Conservation (phyloP, 2,113 vertebrate genomes). For the Cebus imitator region DNA sequence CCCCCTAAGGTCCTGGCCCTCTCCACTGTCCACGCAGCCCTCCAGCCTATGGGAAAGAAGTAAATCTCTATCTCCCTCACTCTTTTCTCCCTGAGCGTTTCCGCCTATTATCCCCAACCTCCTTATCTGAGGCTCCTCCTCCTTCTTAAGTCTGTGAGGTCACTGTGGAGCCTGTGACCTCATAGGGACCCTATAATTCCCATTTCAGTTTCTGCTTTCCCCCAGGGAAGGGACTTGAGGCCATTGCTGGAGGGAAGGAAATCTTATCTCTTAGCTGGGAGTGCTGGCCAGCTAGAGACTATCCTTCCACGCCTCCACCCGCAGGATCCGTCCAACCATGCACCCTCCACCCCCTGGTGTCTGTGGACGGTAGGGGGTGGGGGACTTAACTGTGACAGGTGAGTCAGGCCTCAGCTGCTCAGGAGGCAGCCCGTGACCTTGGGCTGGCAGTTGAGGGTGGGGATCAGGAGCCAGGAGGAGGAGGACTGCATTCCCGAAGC, state of each 20-base stretch:
- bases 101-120: background rate
- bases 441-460: slow-evolving; percentile 42
- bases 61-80: background rate
- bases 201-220: slow-evolving; percentile 49
- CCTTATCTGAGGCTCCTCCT: background rate
- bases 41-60: slow-evolving; percentile 16
- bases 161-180: slow-evolving; percentile 58
- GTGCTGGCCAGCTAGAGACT: background rate
- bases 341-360: background rate
- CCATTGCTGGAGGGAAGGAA: slow-evolving; percentile 43
- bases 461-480: background rate
- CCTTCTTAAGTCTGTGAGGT: slow-evolving; percentile 27
- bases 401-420: slow-evolving; percentile 65
- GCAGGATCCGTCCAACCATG: background rate
- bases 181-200: slow-evolving; percentile 54
- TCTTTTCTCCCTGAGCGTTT: background rate
- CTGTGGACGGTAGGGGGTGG: background rate
- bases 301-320: background rate
- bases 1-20: background rate
- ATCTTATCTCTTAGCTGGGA: slow-evolving; percentile 32
- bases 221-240: background rate
- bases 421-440: slow-evolving; percentile 32
- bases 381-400: slow-evolving; percentile 34
- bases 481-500: slow-evolving; percentile 38
- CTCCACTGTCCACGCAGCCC: background rate